Evolutionary conservation across 1,140 invertebrate species (phyloP), one percentile per base, ranked within the genome.

Genomic region (Nasonia longicornis): DNA sequence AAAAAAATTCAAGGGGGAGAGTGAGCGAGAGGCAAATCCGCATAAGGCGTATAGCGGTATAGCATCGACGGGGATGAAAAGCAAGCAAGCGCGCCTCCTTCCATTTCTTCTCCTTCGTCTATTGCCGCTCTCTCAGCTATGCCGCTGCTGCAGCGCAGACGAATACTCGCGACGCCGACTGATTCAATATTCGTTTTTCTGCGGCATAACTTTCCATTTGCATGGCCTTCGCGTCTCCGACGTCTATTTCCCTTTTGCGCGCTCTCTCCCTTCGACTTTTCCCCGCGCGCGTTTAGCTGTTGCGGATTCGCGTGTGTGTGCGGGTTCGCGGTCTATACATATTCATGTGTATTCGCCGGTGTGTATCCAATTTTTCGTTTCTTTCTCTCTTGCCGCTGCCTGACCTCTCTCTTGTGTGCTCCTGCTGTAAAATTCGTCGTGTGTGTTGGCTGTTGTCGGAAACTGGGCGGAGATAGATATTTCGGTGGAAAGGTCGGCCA

Each of bases 181-280:
- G 88, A 90, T 90, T 89, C 88, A 89, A 90, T 90, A 90, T 90
- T 89, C 89, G 88, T 89, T 89, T 89, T 89, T 87, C 85, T 85
- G 86, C 86, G 84, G 88, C 87, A 89, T 90, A 89, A 90, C 89
- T 90, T 89, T 89, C 88, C 86, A 90, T 90, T 90, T 90, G 88
- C 89, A 88, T 89, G 84, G 84, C 83, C 84, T 85, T 85, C 82
- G 83, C 82, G 77, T 84, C 84, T 83, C 82, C 80, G 81, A 70
- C 35, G 52, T 85, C 78, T 73, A 83, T 86, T 84, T 85, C 83
- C 83, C 85, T 83, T 84, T 82, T 83, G 82, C 84, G 86, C 66
- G 82, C 84, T 85, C 66, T 85, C 84, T 78, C 83, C 48, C 81
- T 78, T 70, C 71, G 22, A 31, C 64, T 67, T 67, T 31, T 67